Evolutionary conservation across 2,888 invertebrate genomes (phyloP).

Genomic region (Gibbula magus): DNA sequence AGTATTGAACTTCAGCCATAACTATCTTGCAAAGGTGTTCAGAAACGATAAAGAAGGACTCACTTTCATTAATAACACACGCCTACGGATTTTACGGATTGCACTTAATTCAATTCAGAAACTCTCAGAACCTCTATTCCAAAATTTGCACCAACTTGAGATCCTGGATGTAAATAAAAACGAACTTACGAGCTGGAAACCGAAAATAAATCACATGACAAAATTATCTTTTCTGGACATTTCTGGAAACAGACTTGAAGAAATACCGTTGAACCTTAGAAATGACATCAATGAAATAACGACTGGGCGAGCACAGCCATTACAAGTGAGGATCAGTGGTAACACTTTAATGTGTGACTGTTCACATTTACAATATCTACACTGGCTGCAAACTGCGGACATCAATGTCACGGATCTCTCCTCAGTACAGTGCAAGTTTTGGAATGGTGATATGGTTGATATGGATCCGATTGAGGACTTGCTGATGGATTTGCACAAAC

Average conservation of each 20-base stretch:
- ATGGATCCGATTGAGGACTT: not conserved
- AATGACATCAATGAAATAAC: too few relatives aligned
- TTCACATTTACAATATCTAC: too few relatives aligned
- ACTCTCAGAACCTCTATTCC: conserved; percentile 31
- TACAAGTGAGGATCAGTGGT: too few relatives aligned
- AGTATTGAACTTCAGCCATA: conserved; percentile 28
- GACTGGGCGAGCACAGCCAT: too few relatives aligned
- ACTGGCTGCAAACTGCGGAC: too few relatives aligned
- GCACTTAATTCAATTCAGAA: conserved; percentile 24
- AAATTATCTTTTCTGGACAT: conserved; percentile 23
- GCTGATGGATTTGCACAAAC: conserved; percentile 2
- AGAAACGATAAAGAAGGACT: conserved; percentile 14
- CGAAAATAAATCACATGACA: conserved; percentile 26
- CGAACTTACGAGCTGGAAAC: conserved; percentile 24
- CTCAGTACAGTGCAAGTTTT: too few relatives aligned
- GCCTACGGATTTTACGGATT: conserved; percentile 28
- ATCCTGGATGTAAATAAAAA: conserved; percentile 33
- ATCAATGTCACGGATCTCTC: too few relatives aligned
- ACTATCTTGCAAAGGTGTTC: conserved; percentile 27
- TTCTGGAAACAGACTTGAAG: conserved; percentile 28
- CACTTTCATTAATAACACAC: conserved; percentile 26
- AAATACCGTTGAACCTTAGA: too few relatives aligned
- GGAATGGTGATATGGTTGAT: not conserved
- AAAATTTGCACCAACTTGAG: conserved; percentile 1
- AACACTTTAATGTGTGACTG: too few relatives aligned